Evolutionary conservation across 1,140 invertebrate genomes (phyloP).

Genomic region (Holotrichia oblita): DNA sequence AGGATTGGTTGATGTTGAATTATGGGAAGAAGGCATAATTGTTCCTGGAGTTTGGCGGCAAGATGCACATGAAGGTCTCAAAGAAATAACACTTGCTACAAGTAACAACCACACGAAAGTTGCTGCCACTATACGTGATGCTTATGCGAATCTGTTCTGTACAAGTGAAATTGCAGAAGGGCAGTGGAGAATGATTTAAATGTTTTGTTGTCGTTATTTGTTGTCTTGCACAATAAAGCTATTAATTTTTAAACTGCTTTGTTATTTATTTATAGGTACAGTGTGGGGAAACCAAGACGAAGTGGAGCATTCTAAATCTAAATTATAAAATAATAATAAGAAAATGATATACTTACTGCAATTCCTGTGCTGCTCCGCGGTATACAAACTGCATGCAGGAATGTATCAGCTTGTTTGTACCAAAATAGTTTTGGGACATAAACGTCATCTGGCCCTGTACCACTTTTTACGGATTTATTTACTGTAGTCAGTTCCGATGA

Average conservation of each 20-base stretch:
- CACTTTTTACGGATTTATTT: conserved; percentile 47
- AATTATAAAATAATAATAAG: conserved; percentile 29
- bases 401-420: conserved; percentile 47
- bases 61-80: too few relatives aligned
- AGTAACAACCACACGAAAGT: too few relatives aligned
- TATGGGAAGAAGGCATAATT: background rate
- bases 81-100: too few relatives aligned
- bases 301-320: too few relatives aligned
- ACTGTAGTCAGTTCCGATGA: conserved; percentile 43
- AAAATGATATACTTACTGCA: conserved; percentile 43
- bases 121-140: too few relatives aligned
- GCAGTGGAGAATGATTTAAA: too few relatives aligned
- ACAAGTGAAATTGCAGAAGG: too few relatives aligned
- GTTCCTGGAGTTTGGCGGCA: background rate
- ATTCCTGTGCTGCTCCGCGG: conserved; percentile 43
- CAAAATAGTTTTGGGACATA: conserved; percentile 47
- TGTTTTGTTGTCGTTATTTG: too few relatives aligned
- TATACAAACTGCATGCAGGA: conserved; percentile 45
- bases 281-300: background rate
- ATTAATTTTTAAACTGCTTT: conserved; percentile 7
- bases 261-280: conserved; percentile 12
- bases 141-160: too few relatives aligned
- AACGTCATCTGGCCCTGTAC: conserved; percentile 44
- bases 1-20: conserved; percentile 27
- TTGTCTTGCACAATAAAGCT: conserved; percentile 9